phyloP scores from a whole-genome alignment of 1,140 invertebrate species.

The Philaenus spumarius region DNA sequence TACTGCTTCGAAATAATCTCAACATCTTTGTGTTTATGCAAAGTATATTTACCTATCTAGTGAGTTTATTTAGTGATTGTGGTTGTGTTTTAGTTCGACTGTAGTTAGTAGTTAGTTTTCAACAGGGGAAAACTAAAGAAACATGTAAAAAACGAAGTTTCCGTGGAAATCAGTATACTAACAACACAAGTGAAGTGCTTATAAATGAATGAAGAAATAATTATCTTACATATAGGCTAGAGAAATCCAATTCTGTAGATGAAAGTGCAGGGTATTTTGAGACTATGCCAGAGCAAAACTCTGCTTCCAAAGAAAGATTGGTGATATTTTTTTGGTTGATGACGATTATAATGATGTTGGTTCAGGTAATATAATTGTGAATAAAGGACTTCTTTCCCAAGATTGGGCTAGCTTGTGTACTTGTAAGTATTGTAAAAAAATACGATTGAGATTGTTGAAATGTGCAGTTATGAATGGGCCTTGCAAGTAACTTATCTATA shows the following conservation, averaged over 20 bases:
- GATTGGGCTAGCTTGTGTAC: no score
- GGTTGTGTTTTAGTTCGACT: no score
- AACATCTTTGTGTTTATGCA: no score
- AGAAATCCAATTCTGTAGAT: neutral
- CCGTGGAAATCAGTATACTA: conserved; percentile 6
- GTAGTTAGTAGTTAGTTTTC: no score
- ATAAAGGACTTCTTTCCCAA: no score
- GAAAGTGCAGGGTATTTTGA: neutral
- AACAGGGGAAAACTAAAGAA: neutral
- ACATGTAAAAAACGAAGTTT: neutral
- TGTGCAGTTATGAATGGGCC: conserved; percentile 8
- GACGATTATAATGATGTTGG: conserved; percentile 3
- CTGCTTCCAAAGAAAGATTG: conserved; percentile 3
- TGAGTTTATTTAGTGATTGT: no score
- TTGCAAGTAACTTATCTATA: no score
- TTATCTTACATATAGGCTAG: neutral
- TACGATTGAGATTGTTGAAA: conserved; percentile 8
- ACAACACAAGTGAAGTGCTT: neutral
- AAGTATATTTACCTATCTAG: no score
- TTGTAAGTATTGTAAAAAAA: no score
- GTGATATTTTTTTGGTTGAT: neutral
- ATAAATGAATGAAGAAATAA: neutral
- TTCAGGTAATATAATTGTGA: no score
- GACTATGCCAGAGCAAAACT: neutral
- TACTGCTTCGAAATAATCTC: no score